phyloP scores from a whole-genome alignment of 1,140 invertebrate species.

The Rhyacophila brunnea region DNA sequence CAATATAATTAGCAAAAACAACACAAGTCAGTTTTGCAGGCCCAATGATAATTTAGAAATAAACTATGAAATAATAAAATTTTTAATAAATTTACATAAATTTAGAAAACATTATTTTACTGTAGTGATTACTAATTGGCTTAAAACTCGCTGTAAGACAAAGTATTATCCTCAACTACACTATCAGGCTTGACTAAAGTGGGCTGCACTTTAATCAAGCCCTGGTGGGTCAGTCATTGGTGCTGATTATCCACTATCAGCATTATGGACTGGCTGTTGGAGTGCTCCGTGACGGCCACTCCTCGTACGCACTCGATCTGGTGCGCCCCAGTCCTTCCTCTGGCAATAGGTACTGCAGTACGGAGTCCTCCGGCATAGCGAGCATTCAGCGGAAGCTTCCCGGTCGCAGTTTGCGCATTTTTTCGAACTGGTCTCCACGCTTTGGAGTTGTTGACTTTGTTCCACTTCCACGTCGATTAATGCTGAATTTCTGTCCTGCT shows the following conservation, averaged over 20 bases:
- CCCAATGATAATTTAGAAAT: no score
- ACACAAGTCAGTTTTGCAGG: no score
- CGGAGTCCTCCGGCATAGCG: constrained; percentile 76
- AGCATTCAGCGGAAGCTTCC: constrained; percentile 82
- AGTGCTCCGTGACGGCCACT: constrained; percentile 56
- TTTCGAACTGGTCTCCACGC: constrained; percentile 37
- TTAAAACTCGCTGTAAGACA: neutral
- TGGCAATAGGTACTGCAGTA: constrained; percentile 88
- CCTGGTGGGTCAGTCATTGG: constrained; percentile 36
- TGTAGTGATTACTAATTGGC: no score
- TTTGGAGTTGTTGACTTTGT: constrained; percentile 21
- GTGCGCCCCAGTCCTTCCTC: constrained; percentile 81
- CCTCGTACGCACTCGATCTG: constrained; percentile 78
- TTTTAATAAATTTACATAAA: no score
- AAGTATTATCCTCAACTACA: neutral
- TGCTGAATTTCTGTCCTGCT: constrained; percentile 68
- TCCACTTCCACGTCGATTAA: constrained; percentile 64
- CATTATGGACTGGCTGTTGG: constrained; percentile 53
- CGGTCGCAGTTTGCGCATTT: constrained; percentile 85
- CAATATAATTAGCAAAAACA: no score
- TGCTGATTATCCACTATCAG: constrained; percentile 63
- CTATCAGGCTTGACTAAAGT: neutral
- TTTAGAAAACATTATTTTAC: no score
- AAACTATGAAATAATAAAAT: no score
- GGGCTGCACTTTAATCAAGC: neutral